Base-by-base conservation (phyloP, 2,797 vertebrate species). In the Epinephelus awoara region DNA sequence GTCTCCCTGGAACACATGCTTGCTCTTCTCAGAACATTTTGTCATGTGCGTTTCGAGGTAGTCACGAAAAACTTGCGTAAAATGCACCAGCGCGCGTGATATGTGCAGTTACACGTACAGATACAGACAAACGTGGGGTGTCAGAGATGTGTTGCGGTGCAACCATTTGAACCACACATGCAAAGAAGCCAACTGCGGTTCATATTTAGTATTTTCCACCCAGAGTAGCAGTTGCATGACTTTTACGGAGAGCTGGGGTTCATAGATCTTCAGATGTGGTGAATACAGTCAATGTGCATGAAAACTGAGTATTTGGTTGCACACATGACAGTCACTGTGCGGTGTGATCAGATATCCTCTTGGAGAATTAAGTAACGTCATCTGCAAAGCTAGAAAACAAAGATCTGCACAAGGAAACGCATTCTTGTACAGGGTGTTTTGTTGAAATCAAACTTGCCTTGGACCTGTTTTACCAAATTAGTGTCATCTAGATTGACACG, bases 91-190 rank as follows among this genome's bases (percentile, higher is more conserved):
- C 29, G 6, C 29, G 6, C 6, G 1, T 34, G 6, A 34, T 17
- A 3, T 62, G 9, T 29, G 50, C 56, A 29, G 29, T 34, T 29
- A 1, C 5, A 61, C 7, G 6, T 47, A n/a, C 0, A 21, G 3
- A 4, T n/a, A 3, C 29, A 65, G 14, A 34, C 2, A 59, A 14
- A 65, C n/a, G 23, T 21, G 17, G 21, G 21, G 8, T 40, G 21
- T 51, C 72, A 62, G 42, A 62, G 23, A 46, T 9, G 27, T 54
- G 0, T 19, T 46, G 64, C 5, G 25, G 58, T 79, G 68, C 47
- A 51, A 42, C 27, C 38, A 63, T 52, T 52, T 49, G 50, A 58
- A 50, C 27, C 27, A 1, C 56, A 21, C 47, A 40, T 40, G 3
- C 8, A 40, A 40, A 40, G 11, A 12, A 34, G 6, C 6, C 29